Base-by-base conservation (phyloP, 2,888 invertebrate species). In the Diaperis boleti region DNA sequence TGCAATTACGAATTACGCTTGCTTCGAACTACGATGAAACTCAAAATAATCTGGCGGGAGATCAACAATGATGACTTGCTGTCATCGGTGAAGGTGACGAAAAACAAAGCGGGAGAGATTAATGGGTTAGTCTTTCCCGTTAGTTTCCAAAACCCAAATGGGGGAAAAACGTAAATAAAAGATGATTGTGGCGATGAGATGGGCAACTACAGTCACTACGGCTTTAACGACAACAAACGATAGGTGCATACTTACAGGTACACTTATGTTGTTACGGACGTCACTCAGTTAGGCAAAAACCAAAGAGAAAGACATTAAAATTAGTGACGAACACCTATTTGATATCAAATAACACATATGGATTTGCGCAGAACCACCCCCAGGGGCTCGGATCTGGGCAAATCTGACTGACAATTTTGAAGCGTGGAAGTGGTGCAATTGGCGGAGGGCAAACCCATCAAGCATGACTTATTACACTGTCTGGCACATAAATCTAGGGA, bases 261-360 rank as follows among this genome's bases (percentile, higher is more conserved):
- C 74, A 73, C 77, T 78, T 76, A 76, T 74, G 74, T 73, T 78
- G 79, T 80, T 79, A 81, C 78, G 79, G 79, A 79, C 81, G 81
- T 78, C 82, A 82, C 82, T 82, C 82, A 79, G 80, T 81, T 80
- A 81, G 81, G 82, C 81, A 82, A 81, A 81, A 82, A 82, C 81
- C 82, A 82, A 81, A 82, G 82, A 82, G 82, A 82, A 82, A 82
- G 80, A 82, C 81, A 82, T 74, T 77, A 78, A 72, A 65, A 67
- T 73, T 71, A 74, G 71, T 72, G 72, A 74, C 72, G 70, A 41
- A 56, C 42, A 62, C 49, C 44, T 50, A 61, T 47, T 39, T 44
- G 29, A 57, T 18, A 59, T 41, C 60, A 52, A 42, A 52, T 59
- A 59, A 59, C 10, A 59, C n/a, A 26, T n/a, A 26, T 4, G 3